Evolutionary conservation across 1,140 invertebrate species (phyloP).

Genomic region (Ostrea denselamellosa): DNA sequence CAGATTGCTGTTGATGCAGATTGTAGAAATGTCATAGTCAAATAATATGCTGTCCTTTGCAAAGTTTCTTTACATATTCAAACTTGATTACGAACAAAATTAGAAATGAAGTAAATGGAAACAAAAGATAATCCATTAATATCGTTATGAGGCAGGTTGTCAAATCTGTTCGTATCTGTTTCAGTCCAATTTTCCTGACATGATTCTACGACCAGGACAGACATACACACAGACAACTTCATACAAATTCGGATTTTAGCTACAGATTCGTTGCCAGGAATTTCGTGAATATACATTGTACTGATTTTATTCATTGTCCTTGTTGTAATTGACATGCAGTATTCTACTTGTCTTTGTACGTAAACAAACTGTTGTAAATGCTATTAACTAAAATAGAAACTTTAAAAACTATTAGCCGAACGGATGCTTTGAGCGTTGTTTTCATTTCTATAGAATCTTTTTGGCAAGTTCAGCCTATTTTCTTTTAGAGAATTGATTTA

Average conservation of each 20-base stretch:
- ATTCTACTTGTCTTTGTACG: too few relatives aligned
- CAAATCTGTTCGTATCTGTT: background rate
- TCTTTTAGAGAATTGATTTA: background rate
- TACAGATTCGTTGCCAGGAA: background rate
- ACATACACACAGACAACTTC: conserved; percentile 38
- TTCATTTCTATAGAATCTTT: background rate
- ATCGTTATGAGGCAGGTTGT: too few relatives aligned
- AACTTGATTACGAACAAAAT: too few relatives aligned
- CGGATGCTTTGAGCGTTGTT: background rate
- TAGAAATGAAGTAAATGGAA: too few relatives aligned
- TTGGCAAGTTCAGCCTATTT: background rate
- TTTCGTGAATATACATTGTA: background rate
- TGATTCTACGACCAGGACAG: conserved; percentile 10
- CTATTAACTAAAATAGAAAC: background rate
- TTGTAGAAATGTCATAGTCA: too few relatives aligned
- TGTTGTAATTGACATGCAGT: too few relatives aligned
- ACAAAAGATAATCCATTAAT: too few relatives aligned
- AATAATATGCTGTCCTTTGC: too few relatives aligned
- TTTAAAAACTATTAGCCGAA: background rate
- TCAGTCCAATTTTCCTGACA: conserved; percentile 33
- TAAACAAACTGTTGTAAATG: background rate
- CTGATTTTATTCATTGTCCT: too few relatives aligned
- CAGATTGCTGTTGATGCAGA: too few relatives aligned
- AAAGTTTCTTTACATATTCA: too few relatives aligned
- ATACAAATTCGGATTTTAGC: conserved; percentile 37